A percentile compares a stretch with the other conserved stretches of the same genome.
Evolutionary conservation across 1,140 invertebrate species (phyloP).

Genomic region (Cryptotermes secundus): DNA sequence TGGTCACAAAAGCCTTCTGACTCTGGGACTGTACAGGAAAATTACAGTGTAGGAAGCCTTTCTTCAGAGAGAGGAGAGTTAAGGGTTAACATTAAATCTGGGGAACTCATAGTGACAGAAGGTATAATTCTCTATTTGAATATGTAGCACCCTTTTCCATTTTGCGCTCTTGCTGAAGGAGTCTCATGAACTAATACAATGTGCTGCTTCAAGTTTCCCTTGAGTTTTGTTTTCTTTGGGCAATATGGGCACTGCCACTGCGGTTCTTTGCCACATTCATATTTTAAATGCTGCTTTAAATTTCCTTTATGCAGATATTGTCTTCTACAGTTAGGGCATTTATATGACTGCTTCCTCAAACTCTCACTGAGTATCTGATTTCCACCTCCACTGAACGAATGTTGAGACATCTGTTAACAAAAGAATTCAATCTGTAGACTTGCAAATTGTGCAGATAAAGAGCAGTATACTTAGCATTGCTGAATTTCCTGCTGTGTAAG

Average conservation of each 20-base stretch:
- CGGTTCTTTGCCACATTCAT: constrained; percentile 47
- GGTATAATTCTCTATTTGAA: background rate
- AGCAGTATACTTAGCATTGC: too few relatives aligned
- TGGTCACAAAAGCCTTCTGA: too few relatives aligned
- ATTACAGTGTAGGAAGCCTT: too few relatives aligned
- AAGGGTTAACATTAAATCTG: too few relatives aligned
- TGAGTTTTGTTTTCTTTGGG: constrained; percentile 30
- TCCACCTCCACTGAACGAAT: background rate
- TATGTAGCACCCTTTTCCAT: background rate
- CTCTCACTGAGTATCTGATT: background rate
- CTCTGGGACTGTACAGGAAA: too few relatives aligned
- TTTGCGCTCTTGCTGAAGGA: background rate
- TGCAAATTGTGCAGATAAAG: too few relatives aligned
- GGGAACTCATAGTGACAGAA: too few relatives aligned
- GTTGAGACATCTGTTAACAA: background rate
- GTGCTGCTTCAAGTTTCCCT: constrained; percentile 23
- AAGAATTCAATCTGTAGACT: background rate
- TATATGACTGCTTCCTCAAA: background rate
- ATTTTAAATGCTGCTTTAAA: constrained; percentile 40
- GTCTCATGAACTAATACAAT: constrained; percentile 4
- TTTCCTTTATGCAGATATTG: constrained; percentile 40
- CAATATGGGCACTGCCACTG: constrained; percentile 44
- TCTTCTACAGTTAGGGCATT: constrained; percentile 47
- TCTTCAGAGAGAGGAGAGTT: too few relatives aligned
- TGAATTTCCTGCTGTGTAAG: too few relatives aligned